Conservation (phyloP, 2,113 vertebrate species). For the Sinosuthora webbiana region DNA sequence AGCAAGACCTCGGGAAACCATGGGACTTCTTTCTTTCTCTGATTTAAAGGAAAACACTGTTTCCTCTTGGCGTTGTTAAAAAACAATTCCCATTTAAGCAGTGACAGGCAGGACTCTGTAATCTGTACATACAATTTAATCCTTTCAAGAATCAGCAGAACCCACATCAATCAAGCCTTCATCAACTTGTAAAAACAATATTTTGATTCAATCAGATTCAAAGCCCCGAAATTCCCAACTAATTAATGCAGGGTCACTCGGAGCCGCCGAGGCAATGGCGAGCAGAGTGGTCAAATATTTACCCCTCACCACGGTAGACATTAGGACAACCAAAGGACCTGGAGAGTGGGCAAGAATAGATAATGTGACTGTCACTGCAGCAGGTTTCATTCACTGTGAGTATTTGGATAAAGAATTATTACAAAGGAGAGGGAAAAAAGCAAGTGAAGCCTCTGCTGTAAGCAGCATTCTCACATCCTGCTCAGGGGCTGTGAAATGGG, state of each 20-base stretch:
- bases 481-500: conserved; percentile 47
- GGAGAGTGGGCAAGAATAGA: conserved; percentile 65
- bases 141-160: conserved; percentile 92
- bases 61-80: conserved; percentile 55
- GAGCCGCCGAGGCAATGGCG: conserved; percentile 61
- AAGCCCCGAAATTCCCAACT: conserved; percentile 76
- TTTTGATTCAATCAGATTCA: conserved; percentile 95
- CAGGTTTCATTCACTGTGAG: conserved; percentile 54
- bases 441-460: neutral
- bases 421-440: conserved; percentile 26
- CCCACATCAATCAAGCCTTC: conserved; percentile 98
- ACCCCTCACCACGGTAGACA: conserved; percentile 65
- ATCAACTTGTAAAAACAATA: conserved; percentile 98
- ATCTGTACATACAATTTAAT: conserved; percentile 99
- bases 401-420: conserved; percentile 68
- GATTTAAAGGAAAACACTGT: conserved; percentile 50
- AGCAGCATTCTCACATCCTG: conserved; percentile 17
- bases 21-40: neutral
- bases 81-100: conserved; percentile 68
- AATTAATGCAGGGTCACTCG: conserved; percentile 84
- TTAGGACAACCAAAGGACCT: conserved; percentile 58
- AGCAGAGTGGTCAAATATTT: conserved; percentile 81
- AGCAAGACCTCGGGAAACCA: conserved; percentile 8
- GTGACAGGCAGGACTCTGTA: conserved; percentile 77
- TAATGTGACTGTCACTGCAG: conserved; percentile 51